Base-by-base conservation (phyloP, 2,113 vertebrate species). In the Notechis scutatus region DNA sequence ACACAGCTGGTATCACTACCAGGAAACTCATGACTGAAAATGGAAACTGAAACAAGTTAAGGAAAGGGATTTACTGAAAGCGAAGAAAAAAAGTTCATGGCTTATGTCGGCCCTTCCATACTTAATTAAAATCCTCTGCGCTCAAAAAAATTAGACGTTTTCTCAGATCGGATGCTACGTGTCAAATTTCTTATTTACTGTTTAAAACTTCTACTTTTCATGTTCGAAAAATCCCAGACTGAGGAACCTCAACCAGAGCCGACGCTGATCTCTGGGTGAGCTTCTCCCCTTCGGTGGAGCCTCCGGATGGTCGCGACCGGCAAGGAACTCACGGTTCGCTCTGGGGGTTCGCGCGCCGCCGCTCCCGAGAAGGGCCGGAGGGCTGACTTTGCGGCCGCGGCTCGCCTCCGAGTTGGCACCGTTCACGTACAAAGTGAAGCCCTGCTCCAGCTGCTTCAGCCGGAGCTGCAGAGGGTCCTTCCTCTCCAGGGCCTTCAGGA, bases 401-500 rank as follows among this genome's bases (percentile, higher is more conserved):
- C 93, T 97, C 89, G 95, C 94, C 90, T 98, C 98, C 0, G 98
- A 98, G 94, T 99, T 99, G 88, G 99, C 99, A 89, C 99, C 99
- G 7, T 99, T 99, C 93, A 99, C 96, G n/a, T 99, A 99, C 87
- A 99, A 97, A 9, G 98, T 99, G 97, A 99, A 99, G 7, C 99
- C 99, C 93, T 99, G 98, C 69, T 99, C 99, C 81, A 99, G 87
- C 90, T 97, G 97, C 95, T 99, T 98, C 96, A 99, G 95, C 88
- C 98, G 98, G 74, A 98, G 94, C 89, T 99, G 98, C 92, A 95
- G 26, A 0, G 98, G 97, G 92, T 98, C 97, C 96, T 99, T 99
- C 94, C 94, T 95, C 95, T 96, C 98, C 81, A 98, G 96, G 85
- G 96, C 97, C 52, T 97, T 98, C 93, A 98, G 94, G 56, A 98